These are phyloP conservation scores for Drosophila dives DNA, from an alignment of 2,888 invertebrate genomes.

Conservation along the genomic window DNA sequence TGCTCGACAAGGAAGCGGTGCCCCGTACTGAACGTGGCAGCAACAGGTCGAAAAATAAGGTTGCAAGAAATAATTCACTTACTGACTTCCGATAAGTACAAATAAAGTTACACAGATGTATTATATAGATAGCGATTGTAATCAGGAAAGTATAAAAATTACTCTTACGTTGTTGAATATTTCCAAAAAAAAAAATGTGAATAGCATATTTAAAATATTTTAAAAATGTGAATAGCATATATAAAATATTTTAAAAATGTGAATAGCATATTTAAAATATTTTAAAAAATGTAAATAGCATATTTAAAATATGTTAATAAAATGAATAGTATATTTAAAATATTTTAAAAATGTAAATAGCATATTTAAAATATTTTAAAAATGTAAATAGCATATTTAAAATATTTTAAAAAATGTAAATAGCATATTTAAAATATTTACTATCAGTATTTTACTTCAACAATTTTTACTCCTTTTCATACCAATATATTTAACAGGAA, in stretches of 20 bases:
- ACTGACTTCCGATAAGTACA: slow-evolving; percentile 16
- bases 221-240: too few species aligned
- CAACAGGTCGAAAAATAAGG: slow-evolving; percentile 41
- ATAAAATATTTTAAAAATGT: too few species aligned
- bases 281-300: neutral
- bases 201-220: too few species aligned
- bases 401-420: too few species aligned
- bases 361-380: neutral
- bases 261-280: too few species aligned
- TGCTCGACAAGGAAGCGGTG: neutral
- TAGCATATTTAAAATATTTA: too few species aligned
- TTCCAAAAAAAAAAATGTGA: neutral
- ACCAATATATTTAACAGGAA: too few species aligned
- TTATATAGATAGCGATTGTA: slow-evolving; percentile 5
- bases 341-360: neutral
- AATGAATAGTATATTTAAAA: neutral
- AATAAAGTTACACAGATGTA: slow-evolving; percentile 14
- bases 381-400: too few species aligned
- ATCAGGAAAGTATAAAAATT: neutral
- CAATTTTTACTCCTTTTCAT: neutral
- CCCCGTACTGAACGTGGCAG: neutral
- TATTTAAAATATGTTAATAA: neutral
- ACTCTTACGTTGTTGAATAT: slow-evolving; percentile 9
- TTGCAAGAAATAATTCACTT: slow-evolving; percentile 6
- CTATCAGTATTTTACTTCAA: neutral